These are phyloP conservation scores for Hermaeophaga mercurialis DNA, from an alignment of 2,888 invertebrate genomes.

Conservation along the genomic window DNA sequence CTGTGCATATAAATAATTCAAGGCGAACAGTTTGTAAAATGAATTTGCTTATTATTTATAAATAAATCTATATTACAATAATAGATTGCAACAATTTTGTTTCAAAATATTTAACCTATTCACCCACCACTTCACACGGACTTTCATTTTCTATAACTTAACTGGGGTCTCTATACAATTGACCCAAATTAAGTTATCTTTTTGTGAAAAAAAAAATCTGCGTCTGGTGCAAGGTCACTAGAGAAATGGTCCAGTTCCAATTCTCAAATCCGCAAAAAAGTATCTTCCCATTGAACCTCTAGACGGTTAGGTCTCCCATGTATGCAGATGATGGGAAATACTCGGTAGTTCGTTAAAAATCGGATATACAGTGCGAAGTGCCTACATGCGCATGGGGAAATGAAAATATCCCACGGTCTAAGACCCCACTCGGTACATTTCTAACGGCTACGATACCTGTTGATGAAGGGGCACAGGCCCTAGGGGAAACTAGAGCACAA, in stretches of 20 bases:
- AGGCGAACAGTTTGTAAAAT: too few relatives aligned
- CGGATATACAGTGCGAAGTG: slow-evolving; percentile 15
- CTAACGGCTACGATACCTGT: slow-evolving; percentile 50
- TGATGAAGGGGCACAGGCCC: slow-evolving; percentile 36
- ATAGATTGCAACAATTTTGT: too few relatives aligned
- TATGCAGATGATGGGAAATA: slow-evolving; percentile 48
- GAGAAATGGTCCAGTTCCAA: background rate
- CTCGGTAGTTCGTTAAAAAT: slow-evolving; percentile 43
- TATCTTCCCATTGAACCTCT: background rate
- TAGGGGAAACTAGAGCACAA: slow-evolving; percentile 29
- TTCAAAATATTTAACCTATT: too few relatives aligned
- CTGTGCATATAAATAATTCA: too few relatives aligned
- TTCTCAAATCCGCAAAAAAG: slow-evolving; percentile 1
- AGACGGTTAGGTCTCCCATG: slow-evolving; percentile 43
- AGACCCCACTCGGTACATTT: slow-evolving; percentile 43
- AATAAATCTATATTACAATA: too few relatives aligned
- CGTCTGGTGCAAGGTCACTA: slow-evolving; percentile 1
- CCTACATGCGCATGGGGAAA: slow-evolving; percentile 28
- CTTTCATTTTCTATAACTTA: too few relatives aligned
- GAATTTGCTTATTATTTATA: too few relatives aligned
- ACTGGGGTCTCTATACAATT: too few relatives aligned
- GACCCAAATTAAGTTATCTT: too few relatives aligned
- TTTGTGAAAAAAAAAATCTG: background rate
- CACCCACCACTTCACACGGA: too few relatives aligned
- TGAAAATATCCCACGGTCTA: slow-evolving; percentile 51